Conservation (phyloP, 2,888 invertebrate species). For the Dryococelus australis region DNA sequence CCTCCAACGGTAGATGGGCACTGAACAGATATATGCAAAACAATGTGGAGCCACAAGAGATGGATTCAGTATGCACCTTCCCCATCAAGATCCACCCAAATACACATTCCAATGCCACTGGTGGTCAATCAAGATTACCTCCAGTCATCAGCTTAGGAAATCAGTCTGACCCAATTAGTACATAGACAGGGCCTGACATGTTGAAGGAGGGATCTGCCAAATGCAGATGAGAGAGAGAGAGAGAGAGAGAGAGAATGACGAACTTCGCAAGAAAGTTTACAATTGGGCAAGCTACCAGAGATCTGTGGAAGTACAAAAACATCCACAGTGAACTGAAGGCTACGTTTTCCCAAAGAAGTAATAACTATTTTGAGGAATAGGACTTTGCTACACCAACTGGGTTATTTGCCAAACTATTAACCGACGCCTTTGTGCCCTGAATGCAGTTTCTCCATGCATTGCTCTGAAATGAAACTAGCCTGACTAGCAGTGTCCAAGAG, state of each 20-base stretch:
- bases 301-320: conserved; percentile 5
- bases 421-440: neutral
- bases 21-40: neutral
- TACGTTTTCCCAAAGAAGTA: neutral
- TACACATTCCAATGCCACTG: neutral
- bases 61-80: too few relatives aligned
- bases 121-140: neutral
- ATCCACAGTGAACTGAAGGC: neutral
- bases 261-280: too few relatives aligned
- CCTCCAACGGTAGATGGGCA: neutral
- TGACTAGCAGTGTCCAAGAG: too few relatives aligned
- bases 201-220: neutral
- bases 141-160: neutral
- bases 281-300: neutral
- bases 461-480: too few relatives aligned
- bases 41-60: too few relatives aligned
- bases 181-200: neutral
- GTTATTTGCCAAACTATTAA: neutral
- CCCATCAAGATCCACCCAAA: too few relatives aligned
- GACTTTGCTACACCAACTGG: neutral
- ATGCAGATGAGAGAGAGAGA: too few relatives aligned
- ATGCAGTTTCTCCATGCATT: too few relatives aligned
- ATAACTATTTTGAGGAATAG: neutral
- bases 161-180: neutral
- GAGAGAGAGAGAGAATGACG: neutral